Evolutionary conservation across 2,888 invertebrate species (phyloP).

Genomic region (Stenchaetothrips biformis): DNA sequence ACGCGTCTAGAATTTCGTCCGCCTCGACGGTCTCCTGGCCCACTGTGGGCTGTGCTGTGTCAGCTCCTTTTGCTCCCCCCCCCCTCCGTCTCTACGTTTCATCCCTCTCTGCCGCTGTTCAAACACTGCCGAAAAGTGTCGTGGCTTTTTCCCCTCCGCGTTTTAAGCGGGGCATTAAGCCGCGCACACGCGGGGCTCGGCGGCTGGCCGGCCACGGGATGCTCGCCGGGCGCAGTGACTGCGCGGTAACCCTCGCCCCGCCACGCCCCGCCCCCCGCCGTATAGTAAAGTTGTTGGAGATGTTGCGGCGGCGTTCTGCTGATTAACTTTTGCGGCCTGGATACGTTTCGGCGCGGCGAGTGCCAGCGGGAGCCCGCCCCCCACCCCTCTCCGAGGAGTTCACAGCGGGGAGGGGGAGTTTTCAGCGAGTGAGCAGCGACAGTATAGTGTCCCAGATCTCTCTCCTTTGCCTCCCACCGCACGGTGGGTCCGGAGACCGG

Average conservation of each 20-base stretch:
- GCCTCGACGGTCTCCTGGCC: too few species aligned
- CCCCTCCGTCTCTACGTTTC: background rate
- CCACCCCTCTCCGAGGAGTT: background rate
- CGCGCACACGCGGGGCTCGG: too few species aligned
- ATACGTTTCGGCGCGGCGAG: conserved; percentile 6
- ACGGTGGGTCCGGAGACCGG: too few species aligned
- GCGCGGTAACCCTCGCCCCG: background rate
- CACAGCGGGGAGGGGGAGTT: background rate
- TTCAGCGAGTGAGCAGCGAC: background rate
- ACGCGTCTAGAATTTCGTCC: too few species aligned
- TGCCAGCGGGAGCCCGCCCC: background rate
- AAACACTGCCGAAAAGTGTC: background rate
- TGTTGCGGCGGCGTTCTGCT: conserved; percentile 9
- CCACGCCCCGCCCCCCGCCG: background rate
- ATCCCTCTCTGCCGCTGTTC: background rate
- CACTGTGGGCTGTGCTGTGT: too few species aligned
- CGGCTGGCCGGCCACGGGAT: too few species aligned
- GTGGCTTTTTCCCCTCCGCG: background rate
- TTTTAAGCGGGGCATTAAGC: background rate
- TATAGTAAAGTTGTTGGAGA: conserved; percentile 16
- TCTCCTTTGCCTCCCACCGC: background rate
- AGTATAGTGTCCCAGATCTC: background rate
- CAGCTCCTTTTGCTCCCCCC: background rate
- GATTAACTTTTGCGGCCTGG: conserved; percentile 22
- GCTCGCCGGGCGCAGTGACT: too few species aligned